Base-by-base conservation (phyloP, 2,888 invertebrate genomes). In the Cheilosia scutellata region DNA sequence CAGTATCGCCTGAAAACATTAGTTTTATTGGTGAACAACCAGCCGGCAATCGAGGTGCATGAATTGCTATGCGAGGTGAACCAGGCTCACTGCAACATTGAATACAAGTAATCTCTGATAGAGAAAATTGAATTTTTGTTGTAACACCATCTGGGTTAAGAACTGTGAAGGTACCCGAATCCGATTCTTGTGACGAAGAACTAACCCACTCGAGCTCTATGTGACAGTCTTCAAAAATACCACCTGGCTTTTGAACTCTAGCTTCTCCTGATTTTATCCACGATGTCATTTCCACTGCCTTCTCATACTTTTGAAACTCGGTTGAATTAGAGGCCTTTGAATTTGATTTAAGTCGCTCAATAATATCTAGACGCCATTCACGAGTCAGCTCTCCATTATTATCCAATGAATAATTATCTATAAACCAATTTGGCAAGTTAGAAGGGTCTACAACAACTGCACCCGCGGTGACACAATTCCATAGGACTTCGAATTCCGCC, bases 211-310 rank as follows among this genome's bases (percentile, higher is more conserved):
- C 97, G 74, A 97, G 92, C 89, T 97, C 96, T 65, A 97, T 93
- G 79, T 96, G 93, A 90, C 96, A 96, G 89, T 97, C 97, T 89
- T 96, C 95, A 90, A 94, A 95, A 44, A 93, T 92, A 76, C 93
- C 93, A 88, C 92, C 94, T 33, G 92, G 90, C 90, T 93, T 93
- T 63, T 94, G 93, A 87, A 96, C 95, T 89, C 96, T 94, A 0
- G 96, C 96, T 92, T 97, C 96, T 51, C 96, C 96, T 79, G 95
- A 95, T 89, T 97, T 96, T 0, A 96, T 94, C 97, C 97, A 98
- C 0, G 97, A 97, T 27, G 96, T 95, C 90, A 96, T 95, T 92
- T 97, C 97, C 66, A 97, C 94, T 31, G 97, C 97, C 89, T 95
- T 94, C 89, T 96, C 96, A 92, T 95, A 97, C 76, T 93, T 93